A percentile compares a stretch with the other conserved stretches of the same genome.
Evolutionary conservation across 2,797 vertebrate genomes (phyloP).

Genomic region (Gymnopithys bicolor): DNA sequence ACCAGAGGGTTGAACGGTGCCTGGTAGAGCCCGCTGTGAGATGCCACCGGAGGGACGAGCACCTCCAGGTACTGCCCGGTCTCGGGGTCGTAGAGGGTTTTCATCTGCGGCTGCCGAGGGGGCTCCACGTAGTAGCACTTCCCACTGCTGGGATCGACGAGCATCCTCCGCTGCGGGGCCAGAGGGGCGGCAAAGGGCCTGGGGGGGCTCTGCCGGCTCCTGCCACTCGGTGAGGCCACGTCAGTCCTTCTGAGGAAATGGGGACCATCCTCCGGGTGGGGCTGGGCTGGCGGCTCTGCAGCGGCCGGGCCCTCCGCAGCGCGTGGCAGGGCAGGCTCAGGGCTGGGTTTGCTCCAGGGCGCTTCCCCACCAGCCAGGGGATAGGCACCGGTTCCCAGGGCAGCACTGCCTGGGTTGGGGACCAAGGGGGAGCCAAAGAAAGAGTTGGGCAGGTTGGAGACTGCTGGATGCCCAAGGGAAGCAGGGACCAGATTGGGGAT

Average conservation of each 20-base stretch:
- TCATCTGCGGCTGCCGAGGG: slow-evolving; percentile 87
- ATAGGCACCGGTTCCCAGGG: neutral
- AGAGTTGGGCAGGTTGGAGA: neutral
- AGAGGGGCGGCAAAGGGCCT: slow-evolving; percentile 56
- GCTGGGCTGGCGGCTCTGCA: neutral
- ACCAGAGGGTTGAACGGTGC: slow-evolving; percentile 80
- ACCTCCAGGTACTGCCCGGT: slow-evolving; percentile 95
- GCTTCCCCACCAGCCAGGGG: neutral
- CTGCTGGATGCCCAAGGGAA: neutral
- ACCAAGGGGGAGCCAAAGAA: neutral
- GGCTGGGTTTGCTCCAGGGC: neutral
- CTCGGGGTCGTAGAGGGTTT: slow-evolving; percentile 93
- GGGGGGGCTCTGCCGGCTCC: slow-evolving; percentile 78
- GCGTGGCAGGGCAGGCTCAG: neutral
- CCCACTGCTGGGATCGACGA: slow-evolving; percentile 92
- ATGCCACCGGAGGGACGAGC: slow-evolving; percentile 85
- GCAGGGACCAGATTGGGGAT: neutral
- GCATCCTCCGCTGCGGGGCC: slow-evolving; percentile 82
- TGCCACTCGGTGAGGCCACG: slow-evolving; percentile 67
- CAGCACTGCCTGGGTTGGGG: neutral
- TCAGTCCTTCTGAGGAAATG: slow-evolving; percentile 77
- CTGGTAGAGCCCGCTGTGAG: slow-evolving; percentile 84
- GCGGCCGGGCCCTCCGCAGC: neutral
- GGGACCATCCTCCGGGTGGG: neutral
- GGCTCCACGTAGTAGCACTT: slow-evolving; percentile 93